Percentiles rank a stretch among this genome's conserved stretches.
Evolutionary conservation across 2,113 vertebrate genomes (phyloP).

Genomic region (Macrotis lagotis): DNA sequence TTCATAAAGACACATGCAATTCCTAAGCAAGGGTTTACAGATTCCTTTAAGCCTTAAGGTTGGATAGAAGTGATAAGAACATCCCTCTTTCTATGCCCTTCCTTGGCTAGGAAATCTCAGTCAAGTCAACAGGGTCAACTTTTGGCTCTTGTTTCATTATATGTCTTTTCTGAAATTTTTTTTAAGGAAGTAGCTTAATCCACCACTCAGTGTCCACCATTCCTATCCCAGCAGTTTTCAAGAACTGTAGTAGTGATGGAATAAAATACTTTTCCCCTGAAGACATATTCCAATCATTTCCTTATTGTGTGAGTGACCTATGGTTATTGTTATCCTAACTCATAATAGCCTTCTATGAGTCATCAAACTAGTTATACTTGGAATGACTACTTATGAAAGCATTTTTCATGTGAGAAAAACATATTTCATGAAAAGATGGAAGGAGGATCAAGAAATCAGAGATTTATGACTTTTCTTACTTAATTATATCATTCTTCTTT

Average conservation of each 20-base stretch:
- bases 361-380: neutral
- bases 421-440: conserved; percentile 10
- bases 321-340: conserved; percentile 14
- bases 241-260: conserved; percentile 78
- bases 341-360: conserved; percentile 1
- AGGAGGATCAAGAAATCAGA: neutral
- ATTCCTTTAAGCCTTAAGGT: neutral
- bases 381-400: conserved; percentile 24
- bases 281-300: conserved; percentile 61
- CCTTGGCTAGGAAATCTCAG: neutral
- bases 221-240: conserved; percentile 74
- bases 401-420: conserved; percentile 5
- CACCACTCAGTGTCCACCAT: conserved; percentile 69
- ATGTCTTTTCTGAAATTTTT: conserved; percentile 2
- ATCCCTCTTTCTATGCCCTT: neutral
- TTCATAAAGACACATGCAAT: neutral
- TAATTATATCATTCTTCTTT: neutral
- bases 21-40: neutral
- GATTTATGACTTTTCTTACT: conserved; percentile 31
- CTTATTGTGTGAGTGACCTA: conserved; percentile 57
- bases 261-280: conserved; percentile 65
- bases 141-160: neutral
- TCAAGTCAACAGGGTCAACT: neutral
- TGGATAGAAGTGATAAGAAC: conserved; percentile 42
- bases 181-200: conserved; percentile 76